Conservation (phyloP, 1,140 invertebrate species). For the Carcinoscorpius rotundicauda region DNA sequence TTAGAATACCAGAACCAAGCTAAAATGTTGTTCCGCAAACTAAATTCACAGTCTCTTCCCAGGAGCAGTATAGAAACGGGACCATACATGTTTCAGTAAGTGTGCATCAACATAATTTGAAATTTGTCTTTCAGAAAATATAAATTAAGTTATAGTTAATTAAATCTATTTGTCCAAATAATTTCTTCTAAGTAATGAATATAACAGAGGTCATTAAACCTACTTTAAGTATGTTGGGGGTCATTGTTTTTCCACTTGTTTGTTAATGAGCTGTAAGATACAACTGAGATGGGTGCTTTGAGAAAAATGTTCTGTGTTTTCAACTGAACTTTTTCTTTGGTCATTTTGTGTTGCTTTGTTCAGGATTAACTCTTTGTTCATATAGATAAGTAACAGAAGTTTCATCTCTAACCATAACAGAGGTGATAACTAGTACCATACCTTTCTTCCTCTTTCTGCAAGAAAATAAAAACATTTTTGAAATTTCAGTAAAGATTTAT, state of each 20-base stretch:
- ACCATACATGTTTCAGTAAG: slow-evolving; percentile 95
- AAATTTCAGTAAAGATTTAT: too few species aligned
- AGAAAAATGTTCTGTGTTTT: too few species aligned
- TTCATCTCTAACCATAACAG: too few species aligned
- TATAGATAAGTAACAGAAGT: too few species aligned
- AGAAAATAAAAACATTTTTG: too few species aligned
- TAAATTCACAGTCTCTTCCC: slow-evolving; percentile 69
- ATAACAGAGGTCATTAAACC: not conserved
- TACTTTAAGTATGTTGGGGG: not conserved
- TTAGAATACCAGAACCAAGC: slow-evolving; percentile 98
- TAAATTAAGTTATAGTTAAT: slow-evolving; percentile 3
- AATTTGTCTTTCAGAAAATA: not conserved
- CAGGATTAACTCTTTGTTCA: too few species aligned
- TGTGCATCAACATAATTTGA: slow-evolving; percentile 25
- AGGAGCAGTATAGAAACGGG: slow-evolving; percentile 94
- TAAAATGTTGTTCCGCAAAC: slow-evolving; percentile 95
- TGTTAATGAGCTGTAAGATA: not conserved
- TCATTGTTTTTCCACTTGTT: not conserved
- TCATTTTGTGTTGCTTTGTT: too few species aligned
- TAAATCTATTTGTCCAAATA: not conserved
- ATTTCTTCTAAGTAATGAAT: not conserved
- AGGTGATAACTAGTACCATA: too few species aligned
- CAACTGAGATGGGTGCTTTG: too few species aligned
- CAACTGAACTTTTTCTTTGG: too few species aligned
- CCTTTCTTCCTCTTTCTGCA: too few species aligned